Conservation (phyloP, 2,113 vertebrate species). For the Daboia siamensis region DNA sequence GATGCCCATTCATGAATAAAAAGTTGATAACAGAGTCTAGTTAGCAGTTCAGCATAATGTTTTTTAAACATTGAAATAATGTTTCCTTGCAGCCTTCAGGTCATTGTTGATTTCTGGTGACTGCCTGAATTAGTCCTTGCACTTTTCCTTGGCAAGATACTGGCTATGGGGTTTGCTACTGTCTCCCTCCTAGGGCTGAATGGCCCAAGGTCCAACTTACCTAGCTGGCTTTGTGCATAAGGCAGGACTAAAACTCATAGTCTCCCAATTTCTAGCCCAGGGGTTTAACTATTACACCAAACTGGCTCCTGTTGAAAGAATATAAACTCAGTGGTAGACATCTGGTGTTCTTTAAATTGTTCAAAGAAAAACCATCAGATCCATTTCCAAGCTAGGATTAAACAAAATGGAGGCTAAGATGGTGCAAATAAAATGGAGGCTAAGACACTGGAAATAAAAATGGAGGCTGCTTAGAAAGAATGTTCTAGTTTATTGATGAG, state of each 20-base stretch:
- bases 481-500: too few species aligned
- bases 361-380: too few species aligned
- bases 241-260: neutral
- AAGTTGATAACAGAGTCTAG: neutral
- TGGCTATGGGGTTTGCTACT: neutral
- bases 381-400: too few species aligned
- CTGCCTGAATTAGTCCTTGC: neutral
- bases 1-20: neutral
- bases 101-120: neutral
- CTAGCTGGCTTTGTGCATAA: neutral
- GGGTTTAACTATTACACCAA: neutral
- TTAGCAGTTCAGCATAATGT: neutral
- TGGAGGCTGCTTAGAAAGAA: too few species aligned
- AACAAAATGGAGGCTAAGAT: too few species aligned
- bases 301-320: neutral
- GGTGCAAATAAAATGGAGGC: too few species aligned
- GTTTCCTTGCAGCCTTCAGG: neutral
- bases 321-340: neutral
- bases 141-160: neutral
- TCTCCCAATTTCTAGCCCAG: neutral
- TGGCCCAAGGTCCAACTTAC: neutral
- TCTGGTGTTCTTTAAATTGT: neutral
- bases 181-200: neutral
- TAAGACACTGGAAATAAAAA: too few species aligned
- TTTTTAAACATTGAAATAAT: neutral